phyloP scores from a whole-genome alignment of 1,140 invertebrate species.

The Danaus melanippus region DNA sequence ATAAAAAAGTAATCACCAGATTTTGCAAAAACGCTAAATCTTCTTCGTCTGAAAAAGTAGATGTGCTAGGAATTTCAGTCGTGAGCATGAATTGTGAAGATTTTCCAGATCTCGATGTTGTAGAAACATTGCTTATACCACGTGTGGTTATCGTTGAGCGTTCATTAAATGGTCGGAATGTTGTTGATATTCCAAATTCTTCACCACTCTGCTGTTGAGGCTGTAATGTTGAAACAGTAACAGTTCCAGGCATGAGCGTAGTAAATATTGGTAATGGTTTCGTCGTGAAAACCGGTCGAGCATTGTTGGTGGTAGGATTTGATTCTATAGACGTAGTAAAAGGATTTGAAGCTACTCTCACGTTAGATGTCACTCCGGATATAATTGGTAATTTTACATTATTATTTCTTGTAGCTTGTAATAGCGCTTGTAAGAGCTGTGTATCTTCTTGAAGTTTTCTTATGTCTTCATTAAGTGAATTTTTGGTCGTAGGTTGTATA shows the following conservation, averaged over 20 bases:
- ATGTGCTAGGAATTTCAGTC: constrained; percentile 60
- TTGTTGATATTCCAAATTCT: constrained; percentile 53
- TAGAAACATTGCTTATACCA: constrained; percentile 9
- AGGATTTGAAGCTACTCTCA: constrained; percentile 58
- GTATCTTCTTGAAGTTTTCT: constrained; percentile 43
- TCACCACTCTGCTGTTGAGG: constrained; percentile 38
- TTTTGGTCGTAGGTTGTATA: constrained; percentile 19
- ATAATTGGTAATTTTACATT: constrained; percentile 40
- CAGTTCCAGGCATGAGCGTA: constrained; percentile 35
- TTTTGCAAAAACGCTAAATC: constrained; percentile 68
- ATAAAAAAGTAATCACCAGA: constrained; percentile 47
- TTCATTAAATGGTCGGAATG: constrained; percentile 40
- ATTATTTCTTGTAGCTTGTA: constrained; percentile 40
- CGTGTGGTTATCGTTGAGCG: constrained; percentile 30
- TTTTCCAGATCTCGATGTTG: constrained; percentile 26
- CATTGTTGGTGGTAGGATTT: constrained; percentile 51
- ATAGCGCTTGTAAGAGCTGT: constrained; percentile 39
- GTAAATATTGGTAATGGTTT: constrained; percentile 29
- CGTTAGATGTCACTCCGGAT: constrained; percentile 57
- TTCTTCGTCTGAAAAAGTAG: constrained; percentile 69
- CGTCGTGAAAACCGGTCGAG: constrained; percentile 51
- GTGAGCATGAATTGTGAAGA: constrained; percentile 27
- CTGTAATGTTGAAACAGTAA: constrained; percentile 53
- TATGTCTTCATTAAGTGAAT: constrained; percentile 33
- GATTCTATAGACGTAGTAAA: constrained; percentile 43